Base-by-base conservation (phyloP, 2,797 vertebrate genomes). In the Sebastolobus alascanus region DNA sequence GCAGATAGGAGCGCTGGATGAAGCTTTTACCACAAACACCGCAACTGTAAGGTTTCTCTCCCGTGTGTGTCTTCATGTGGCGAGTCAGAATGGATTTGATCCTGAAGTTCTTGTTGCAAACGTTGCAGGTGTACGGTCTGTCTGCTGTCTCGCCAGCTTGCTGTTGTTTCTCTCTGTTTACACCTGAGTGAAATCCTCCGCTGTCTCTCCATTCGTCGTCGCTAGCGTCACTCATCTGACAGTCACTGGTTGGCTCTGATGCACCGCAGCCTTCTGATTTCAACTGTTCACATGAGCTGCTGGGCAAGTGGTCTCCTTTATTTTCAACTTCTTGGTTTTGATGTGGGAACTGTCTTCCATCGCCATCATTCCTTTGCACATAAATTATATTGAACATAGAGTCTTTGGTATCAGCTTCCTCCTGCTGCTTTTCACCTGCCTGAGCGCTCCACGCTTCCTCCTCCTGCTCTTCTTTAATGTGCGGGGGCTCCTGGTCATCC, bases 41-140 rank as follows among this genome's bases (percentile, higher is more conserved):
- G 59, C 90, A 91, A 1, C 67, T 84, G 84, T 91, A 72, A 11
- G 86, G 90, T 69, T 89, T 91, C 43, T 91, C 87, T 37, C 86
- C 84, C 0, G 83, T 89, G 83, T 91, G 90, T 0, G 70, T 90
- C 75, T 87, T 91, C 79, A 87, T 86, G 69, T 91, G 88, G 16
- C 89, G 87, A 40, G 84, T 89, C 73, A 91, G 73, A 22, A 88
- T 80, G 31, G 79, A 89, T 76, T 89, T 91, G 66, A 87, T 77
- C 75, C 80, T 75, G 73, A 91, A 89, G 14, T 60, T 88, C 78
- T 84, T 88, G 60, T 50, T 76, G 76, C 89, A 91, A 16, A 88
- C 0, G 27, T 69, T 85, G 82, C 89, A 91, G 43, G 29, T 72
- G 73, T 89, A 46, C 22, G 77, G 82, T 2, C 79, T 88, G 6